Conservation (phyloP, 2,888 invertebrate genomes). For the Drosophila heteroneura region DNA sequence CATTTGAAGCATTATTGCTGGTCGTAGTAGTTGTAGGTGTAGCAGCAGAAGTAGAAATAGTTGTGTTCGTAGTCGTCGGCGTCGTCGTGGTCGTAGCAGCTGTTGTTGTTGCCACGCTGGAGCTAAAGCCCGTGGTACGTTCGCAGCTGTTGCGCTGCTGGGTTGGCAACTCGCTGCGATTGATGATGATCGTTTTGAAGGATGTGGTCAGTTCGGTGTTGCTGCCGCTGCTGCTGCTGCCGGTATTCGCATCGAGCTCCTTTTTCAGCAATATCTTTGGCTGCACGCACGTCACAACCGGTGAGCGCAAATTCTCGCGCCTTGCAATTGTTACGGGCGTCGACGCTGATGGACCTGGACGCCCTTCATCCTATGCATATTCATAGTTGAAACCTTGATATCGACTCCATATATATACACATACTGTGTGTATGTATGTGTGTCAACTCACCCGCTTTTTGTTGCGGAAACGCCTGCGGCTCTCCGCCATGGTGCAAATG, state of each 20-base stretch:
- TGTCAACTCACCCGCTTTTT: conserved; percentile 66
- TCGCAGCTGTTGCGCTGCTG: conserved; percentile 31
- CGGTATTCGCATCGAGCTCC: conserved; percentile 46
- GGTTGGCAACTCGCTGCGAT: conserved; percentile 54
- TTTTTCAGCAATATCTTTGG: conserved; percentile 84
- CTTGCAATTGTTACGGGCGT: conserved; percentile 79
- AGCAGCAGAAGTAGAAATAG: background rate
- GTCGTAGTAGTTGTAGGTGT: background rate
- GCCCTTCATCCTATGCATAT: conserved; percentile 49
- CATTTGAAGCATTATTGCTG: background rate
- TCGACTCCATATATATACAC: background rate
- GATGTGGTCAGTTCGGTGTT: conserved; percentile 43
- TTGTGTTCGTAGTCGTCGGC: background rate
- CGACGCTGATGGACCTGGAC: conserved; percentile 63
- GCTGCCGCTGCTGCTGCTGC: conserved; percentile 33
- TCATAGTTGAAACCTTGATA: background rate
- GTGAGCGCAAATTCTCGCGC: conserved; percentile 64
- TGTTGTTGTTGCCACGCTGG: background rate
- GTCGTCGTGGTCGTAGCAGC: background rate
- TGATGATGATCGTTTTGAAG: conserved; percentile 82
- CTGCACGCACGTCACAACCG: conserved; percentile 62
- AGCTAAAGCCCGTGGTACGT: conserved; percentile 1
- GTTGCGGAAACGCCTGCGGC: conserved; percentile 77
- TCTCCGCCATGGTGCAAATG: conserved; percentile 73
- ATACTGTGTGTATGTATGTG: background rate